phyloP scores from a whole-genome alignment of 2,797 vertebrate genomes.

The Threskiornis aethiopicus region DNA sequence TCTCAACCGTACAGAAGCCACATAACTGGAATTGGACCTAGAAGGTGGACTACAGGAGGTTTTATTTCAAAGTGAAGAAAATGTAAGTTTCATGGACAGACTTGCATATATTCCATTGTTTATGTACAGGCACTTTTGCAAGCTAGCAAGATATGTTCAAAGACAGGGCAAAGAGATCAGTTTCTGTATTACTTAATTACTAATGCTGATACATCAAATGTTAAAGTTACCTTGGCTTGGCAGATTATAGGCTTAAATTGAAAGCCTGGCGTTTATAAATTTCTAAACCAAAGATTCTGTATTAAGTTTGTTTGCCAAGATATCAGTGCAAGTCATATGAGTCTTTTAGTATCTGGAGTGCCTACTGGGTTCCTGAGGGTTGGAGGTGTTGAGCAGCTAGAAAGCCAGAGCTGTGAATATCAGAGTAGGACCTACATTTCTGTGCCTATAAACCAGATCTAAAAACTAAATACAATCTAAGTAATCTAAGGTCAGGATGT shows the following conservation, averaged over 20 bases:
- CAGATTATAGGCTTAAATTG: not conserved
- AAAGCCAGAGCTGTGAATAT: not conserved
- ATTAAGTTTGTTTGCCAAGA: not conserved
- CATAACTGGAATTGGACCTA: not conserved
- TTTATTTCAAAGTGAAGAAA: not conserved
- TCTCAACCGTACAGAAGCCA: not conserved
- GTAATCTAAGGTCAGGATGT: not conserved
- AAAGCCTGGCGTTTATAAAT: not conserved
- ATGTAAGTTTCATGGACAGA: not conserved
- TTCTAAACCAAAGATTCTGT: not conserved
- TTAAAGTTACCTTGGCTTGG: not conserved
- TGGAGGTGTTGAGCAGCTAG: not conserved
- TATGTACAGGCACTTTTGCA: not conserved
- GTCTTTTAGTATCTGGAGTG: not conserved
- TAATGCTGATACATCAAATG: not conserved
- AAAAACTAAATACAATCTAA: not conserved
- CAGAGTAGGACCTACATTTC: not conserved
- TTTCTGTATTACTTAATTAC: not conserved
- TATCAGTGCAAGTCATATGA: fast-evolving
- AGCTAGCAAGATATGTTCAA: not conserved
- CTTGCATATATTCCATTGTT: not conserved
- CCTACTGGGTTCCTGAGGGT: not conserved
- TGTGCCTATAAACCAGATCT: not conserved
- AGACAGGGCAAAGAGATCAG: not conserved
- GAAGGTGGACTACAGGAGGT: not conserved